phyloP scores from a whole-genome alignment of 2,113 vertebrate species.

The Sula dactylatra region DNA sequence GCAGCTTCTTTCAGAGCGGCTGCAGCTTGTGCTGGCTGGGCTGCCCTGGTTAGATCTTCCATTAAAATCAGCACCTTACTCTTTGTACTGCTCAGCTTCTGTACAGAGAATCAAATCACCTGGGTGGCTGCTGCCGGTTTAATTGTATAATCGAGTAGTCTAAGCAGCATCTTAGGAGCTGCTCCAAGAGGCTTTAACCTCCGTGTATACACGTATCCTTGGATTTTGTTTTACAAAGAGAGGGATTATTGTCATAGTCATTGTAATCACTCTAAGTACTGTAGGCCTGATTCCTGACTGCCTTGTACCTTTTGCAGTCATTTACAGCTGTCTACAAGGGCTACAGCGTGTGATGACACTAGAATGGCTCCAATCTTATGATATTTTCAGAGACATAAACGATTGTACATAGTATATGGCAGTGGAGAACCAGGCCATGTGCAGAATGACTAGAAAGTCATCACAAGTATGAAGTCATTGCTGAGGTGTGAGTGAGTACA shows the following conservation, averaged over 20 bases:
- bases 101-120: not conserved
- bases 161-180: slow-evolving; percentile 13
- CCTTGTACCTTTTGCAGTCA: not conserved
- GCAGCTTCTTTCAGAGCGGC: not conserved
- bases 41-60: not conserved
- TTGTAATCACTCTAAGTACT: slow-evolving; percentile 33
- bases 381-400: not conserved
- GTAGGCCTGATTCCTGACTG: not conserved
- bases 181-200: slow-evolving; percentile 54
- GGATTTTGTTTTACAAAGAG: slow-evolving; percentile 59
- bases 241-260: slow-evolving; percentile 41
- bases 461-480: not conserved
- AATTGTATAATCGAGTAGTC: slow-evolving; percentile 36
- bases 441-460: not conserved
- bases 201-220: not conserved
- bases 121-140: not conserved
- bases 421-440: not conserved
- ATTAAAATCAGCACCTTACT: not conserved
- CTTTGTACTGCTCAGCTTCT: not conserved
- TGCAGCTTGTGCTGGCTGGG: not conserved
- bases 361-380: not conserved
- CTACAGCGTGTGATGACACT: not conserved
- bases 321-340: not conserved
- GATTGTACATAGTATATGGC: not conserved
- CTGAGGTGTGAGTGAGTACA: not conserved